These are phyloP conservation scores for Venusia cambrica DNA, from an alignment of 2,888 invertebrate species.

Conservation along the genomic window DNA sequence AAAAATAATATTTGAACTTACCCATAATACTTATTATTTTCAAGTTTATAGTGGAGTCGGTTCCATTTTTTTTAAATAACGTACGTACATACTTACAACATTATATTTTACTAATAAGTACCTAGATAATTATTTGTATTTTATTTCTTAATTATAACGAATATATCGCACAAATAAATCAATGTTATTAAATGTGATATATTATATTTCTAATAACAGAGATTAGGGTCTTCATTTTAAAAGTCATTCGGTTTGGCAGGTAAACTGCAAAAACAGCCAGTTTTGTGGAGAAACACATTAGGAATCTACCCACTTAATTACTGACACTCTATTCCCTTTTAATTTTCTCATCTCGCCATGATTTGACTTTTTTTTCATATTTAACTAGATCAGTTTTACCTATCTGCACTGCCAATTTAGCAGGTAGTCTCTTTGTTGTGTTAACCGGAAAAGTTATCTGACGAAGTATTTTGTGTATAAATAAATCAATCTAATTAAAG, in stretches of 20 bases:
- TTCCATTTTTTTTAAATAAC: too few relatives aligned
- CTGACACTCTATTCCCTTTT: constrained; percentile 11
- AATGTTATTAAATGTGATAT: constrained; percentile 26
- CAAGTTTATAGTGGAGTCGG: too few relatives aligned
- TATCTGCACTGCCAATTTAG: too few relatives aligned
- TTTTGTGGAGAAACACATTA: background rate
- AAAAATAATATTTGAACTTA: too few relatives aligned
- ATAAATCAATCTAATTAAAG: too few relatives aligned
- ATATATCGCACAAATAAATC: constrained; percentile 15
- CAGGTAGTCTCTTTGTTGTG: background rate
- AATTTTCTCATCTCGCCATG: constrained; percentile 9
- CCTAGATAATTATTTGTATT: too few relatives aligned
- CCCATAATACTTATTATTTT: too few relatives aligned
- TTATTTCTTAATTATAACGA: constrained; percentile 6
- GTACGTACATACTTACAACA: too few relatives aligned
- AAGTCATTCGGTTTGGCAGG: constrained; percentile 19
- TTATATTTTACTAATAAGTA: too few relatives aligned
- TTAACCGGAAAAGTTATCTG: too few relatives aligned
- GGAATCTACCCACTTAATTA: constrained; percentile 12
- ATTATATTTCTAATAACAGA: constrained; percentile 23
- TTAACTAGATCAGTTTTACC: too few relatives aligned
- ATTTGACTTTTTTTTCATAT: constrained; percentile 11
- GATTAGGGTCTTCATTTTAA: constrained; percentile 18
- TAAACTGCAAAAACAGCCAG: constrained; percentile 19
- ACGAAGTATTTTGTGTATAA: too few relatives aligned